Evolutionary conservation across 2,797 vertebrate species (phyloP).

Genomic region (Rhinichthys osculus): DNA sequence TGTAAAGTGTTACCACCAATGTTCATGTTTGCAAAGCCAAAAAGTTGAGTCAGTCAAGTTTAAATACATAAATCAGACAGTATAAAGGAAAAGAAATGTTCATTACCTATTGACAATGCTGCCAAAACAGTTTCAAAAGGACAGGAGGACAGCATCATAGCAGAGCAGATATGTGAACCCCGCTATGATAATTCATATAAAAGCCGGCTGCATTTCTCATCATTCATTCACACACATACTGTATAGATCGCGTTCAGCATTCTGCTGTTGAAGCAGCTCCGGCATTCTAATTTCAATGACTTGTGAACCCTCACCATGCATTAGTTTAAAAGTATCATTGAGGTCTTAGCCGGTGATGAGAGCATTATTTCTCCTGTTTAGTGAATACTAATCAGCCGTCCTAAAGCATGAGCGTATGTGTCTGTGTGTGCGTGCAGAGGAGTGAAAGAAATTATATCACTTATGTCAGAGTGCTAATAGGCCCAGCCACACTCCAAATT

Average conservation of each 20-base stretch:
- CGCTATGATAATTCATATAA: slow-evolving; percentile 47
- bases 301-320: slow-evolving; percentile 64
- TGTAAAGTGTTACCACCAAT: not conserved
- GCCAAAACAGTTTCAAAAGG: too few species aligned
- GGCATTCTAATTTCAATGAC: slow-evolving; percentile 75
- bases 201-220: slow-evolving; percentile 27
- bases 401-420: slow-evolving; percentile 54
- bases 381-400: slow-evolving; percentile 75
- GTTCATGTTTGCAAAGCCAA: not conserved
- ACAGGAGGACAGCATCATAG: not conserved
- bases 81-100: too few species aligned
- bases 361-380: slow-evolving; percentile 73
- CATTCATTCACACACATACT: slow-evolving; percentile 6
- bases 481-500: slow-evolving; percentile 72
- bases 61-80: too few species aligned
- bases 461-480: slow-evolving; percentile 81
- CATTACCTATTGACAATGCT: too few species aligned
- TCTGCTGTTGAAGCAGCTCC: slow-evolving; percentile 41
- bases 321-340: slow-evolving; percentile 77
- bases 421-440: slow-evolving; percentile 47
- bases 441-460: slow-evolving; percentile 77
- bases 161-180: slow-evolving; percentile 33
- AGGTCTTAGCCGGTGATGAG: slow-evolving; percentile 72
- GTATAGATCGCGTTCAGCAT: slow-evolving; percentile 36
- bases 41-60: not conserved